A percentile compares a stretch with the other conserved stretches of the same genome.
phyloP scores from a whole-genome alignment of 2,113 vertebrate species.

The Macquaria ambigua region DNA sequence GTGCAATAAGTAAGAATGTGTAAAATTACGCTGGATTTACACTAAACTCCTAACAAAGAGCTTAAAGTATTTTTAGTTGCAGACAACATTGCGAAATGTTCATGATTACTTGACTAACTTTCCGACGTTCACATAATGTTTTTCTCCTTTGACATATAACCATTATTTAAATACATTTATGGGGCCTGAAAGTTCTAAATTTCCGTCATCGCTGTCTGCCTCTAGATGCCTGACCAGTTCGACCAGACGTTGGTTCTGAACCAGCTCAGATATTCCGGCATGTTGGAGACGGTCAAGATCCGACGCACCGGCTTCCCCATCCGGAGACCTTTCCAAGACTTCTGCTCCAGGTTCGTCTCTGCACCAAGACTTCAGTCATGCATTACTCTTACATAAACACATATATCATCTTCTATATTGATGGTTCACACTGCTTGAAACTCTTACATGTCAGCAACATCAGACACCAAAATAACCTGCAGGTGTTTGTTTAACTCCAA shows the following conservation, averaged over 20 bases:
- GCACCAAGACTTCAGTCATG: background rate
- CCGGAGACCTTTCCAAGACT: conserved; percentile 92
- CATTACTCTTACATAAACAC: background rate
- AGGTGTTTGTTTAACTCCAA: background rate
- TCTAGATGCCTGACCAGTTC: conserved; percentile 91
- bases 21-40: background rate
- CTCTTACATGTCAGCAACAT: background rate
- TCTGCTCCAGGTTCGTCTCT: conserved; percentile 87
- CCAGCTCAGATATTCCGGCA: conserved; percentile 97
- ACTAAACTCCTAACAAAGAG: background rate
- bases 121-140: background rate
- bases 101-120: background rate
- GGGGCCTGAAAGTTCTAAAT: background rate
- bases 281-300: conserved; percentile 97
- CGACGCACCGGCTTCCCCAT: conserved; percentile 93
- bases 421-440: background rate
- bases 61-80: background rate
- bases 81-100: background rate
- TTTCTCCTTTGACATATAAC: background rate
- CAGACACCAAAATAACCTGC: background rate
- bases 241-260: conserved; percentile 96
- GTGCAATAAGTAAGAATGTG: no score
- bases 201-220: background rate
- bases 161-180: background rate
- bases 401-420: background rate